phyloP scores from a whole-genome alignment of 92 coral and sea anemone genomes.

The Bergia puertoricense region DNA sequence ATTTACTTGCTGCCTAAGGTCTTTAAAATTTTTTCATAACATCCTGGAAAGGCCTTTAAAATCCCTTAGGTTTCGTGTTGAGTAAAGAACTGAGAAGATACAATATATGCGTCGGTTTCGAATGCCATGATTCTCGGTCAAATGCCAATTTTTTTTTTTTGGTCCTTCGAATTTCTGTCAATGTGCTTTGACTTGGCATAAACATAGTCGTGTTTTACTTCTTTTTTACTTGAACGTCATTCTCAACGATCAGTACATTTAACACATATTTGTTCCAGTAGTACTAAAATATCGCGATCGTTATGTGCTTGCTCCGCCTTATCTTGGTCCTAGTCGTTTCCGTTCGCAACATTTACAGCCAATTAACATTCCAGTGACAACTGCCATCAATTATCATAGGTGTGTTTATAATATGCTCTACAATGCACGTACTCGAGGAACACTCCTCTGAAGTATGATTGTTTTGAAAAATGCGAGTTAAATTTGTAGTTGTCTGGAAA shows the following conservation, averaged over 20 bases:
- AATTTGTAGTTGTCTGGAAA: neutral
- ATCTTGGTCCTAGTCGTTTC: neutral
- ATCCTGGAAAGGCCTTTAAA: too few species aligned
- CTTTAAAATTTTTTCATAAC: too few species aligned
- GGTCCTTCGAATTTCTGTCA: too few species aligned
- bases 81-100: too few species aligned
- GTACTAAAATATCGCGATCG: neutral
- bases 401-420: neutral
- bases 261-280: neutral
- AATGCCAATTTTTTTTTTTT: too few species aligned
- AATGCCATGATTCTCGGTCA: neutral
- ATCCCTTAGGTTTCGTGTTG: too few species aligned
- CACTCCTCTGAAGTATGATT: neutral
- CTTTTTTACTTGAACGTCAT: neutral
- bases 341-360: neutral
- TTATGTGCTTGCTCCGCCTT: neutral
- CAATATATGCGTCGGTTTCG: neutral
- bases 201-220: neutral
- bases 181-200: neutral
- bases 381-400: neutral
- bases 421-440: too few species aligned
- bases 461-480: too few species aligned
- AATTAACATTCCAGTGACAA: neutral
- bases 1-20: too few species aligned
- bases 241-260: neutral